Conservation (phyloP, 2,113 vertebrate species). For the Myrmophylax atrothorax region DNA sequence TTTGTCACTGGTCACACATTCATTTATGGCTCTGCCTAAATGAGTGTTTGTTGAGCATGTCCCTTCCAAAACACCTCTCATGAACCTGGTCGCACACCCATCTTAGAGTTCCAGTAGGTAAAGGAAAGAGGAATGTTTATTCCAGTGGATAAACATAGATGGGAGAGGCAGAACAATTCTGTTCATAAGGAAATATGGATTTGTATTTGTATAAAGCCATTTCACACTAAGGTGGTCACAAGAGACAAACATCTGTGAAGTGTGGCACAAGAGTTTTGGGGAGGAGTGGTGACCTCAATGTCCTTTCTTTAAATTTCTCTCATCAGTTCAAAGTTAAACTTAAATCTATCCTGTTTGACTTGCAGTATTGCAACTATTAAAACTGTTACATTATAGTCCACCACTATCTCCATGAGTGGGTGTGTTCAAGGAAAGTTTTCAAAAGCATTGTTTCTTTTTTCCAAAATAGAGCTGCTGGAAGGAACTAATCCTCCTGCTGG, state of each 20-base stretch:
- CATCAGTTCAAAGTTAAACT: background rate
- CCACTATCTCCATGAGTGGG: background rate
- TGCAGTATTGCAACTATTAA: background rate
- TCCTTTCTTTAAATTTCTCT: background rate
- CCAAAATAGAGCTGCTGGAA: background rate
- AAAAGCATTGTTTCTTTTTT: background rate
- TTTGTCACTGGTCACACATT: background rate
- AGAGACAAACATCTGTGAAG: background rate
- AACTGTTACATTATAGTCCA: background rate
- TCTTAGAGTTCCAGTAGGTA: rapidly evolving
- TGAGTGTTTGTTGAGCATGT: background rate
- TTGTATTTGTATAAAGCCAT: background rate
- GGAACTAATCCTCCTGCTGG: background rate
- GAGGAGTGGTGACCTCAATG: background rate
- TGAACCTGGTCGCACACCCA: background rate
- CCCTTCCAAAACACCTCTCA: background rate
- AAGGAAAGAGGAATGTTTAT: background rate
- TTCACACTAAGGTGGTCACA: background rate
- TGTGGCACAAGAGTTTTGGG: background rate
- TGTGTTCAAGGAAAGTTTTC: background rate
- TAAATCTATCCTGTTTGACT: background rate
- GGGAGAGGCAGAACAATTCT: background rate
- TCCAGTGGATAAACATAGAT: background rate
- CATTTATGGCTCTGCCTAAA: background rate
- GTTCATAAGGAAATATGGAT: background rate